Evolutionary conservation across 2,888 invertebrate genomes (phyloP), one percentile per base, ranked within the genome.

Genomic region (Serrognathus titanus): DNA sequence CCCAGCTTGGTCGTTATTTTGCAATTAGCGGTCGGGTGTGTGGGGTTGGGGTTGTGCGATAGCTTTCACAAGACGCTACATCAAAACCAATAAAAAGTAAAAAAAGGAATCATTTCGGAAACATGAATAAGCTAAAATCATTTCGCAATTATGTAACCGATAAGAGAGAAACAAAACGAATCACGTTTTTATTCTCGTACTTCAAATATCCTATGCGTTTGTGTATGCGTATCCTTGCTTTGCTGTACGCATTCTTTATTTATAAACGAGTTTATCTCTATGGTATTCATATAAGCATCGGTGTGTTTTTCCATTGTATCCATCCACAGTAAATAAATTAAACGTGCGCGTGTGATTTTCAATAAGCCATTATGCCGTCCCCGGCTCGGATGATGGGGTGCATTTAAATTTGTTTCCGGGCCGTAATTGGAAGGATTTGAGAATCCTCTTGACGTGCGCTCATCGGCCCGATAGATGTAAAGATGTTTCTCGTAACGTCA

Each of bases 11-110:
- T 56, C 55, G 63, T 65, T 62, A 65, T 65, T 61, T 59, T 56
- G 65, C 63, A 66, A 64, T 66, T 66, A 66, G 65, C 58, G 65
- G 65, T 63, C 63, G 58, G 60, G 49, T 54, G 48, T 53, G 51
- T 46, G 45, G 55, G 52, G 56, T 38, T 43, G 57, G 61, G 61
- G 58, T 58, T 54, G 43, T 12, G 7, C 24, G 24, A 31, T 31
- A 7, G 24, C 24, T 31, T 31, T 31, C 24, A 31, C 6, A 31
- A 31, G 24, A 31, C 24, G 24, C 24, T 7, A 31, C 24, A 31
- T 31, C 24, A 31, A 31, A 31, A 31, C 24, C 24, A 3, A 31
- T 31, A 31, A 31, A 31, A 31, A 6, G 24, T 47, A 53, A 49
- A 54, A 16, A 24, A 1, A 3, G 4, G 24, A 20, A 2, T 20